Percentiles rank a stretch among this genome's conserved stretches.
phyloP scores from a whole-genome alignment of 2,113 vertebrate species.

The Chlamydotis undulata region DNA sequence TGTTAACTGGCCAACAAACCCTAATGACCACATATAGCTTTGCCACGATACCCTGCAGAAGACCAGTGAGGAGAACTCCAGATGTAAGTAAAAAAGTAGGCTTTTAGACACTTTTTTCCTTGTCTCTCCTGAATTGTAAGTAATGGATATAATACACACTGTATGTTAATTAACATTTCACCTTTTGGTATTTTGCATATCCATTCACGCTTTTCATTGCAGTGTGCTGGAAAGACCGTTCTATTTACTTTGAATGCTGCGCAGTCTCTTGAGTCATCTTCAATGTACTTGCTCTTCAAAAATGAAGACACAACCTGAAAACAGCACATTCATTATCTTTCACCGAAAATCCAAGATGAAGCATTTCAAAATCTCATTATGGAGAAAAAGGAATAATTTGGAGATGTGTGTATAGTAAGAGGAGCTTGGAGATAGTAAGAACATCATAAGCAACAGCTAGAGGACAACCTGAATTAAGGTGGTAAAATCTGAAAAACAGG shows the following conservation, averaged over 20 bases:
- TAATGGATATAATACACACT: neutral
- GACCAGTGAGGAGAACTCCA: neutral
- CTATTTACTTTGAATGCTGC: constrained; percentile 84
- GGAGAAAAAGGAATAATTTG: neutral
- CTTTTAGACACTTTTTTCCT: neutral
- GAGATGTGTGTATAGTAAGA: neutral
- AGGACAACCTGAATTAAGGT: neutral
- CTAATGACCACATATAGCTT: neutral
- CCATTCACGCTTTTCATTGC: constrained; percentile 88
- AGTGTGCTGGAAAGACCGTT: constrained; percentile 79
- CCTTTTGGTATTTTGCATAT: constrained; percentile 93
- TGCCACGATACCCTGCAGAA: neutral
- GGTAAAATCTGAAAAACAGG: neutral
- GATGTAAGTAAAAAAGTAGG: neutral
- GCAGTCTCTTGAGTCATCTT: constrained; percentile 84
- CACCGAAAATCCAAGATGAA: neutral
- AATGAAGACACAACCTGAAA: constrained; percentile 89
- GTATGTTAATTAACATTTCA: constrained; percentile 31
- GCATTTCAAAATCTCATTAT: neutral
- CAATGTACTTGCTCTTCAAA: constrained; percentile 82
- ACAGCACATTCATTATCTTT: constrained; percentile 35
- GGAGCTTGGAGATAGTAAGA: neutral
- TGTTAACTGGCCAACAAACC: neutral
- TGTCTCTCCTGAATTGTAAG: neutral
- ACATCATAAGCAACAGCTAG: neutral